These are phyloP conservation scores for Cristatella mucedo DNA, from an alignment of 2,888 invertebrate species.

Conservation along the genomic window DNA sequence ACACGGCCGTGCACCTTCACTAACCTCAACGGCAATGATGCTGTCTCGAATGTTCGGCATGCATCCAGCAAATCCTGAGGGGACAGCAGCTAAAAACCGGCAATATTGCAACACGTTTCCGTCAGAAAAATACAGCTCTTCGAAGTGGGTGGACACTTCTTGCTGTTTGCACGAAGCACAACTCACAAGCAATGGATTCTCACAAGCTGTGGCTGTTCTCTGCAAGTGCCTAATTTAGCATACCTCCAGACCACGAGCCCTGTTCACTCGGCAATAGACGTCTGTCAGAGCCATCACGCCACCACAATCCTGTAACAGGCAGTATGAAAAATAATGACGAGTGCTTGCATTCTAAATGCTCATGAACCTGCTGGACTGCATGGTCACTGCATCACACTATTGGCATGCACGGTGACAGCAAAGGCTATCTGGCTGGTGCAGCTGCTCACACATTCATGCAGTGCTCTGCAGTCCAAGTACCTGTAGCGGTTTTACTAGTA, in stretches of 20 bases:
- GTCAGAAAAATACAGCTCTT: not conserved
- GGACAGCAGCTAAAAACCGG: conserved; percentile 53
- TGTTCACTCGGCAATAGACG: conserved; percentile 86
- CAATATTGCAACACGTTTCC: not conserved
- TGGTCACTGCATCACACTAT: not conserved
- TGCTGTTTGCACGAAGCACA: too few species aligned
- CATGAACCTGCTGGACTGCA: not conserved
- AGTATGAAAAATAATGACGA: conserved; percentile 8
- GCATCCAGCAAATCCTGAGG: conserved; percentile 90
- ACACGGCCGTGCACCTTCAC: not conserved
- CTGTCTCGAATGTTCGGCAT: conserved; percentile 43
- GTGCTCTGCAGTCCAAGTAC: too few species aligned
- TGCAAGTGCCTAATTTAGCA: too few species aligned
- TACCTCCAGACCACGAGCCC: conserved; percentile 78
- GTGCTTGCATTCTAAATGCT: not conserved
- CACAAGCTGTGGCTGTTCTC: too few species aligned
- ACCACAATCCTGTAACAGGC: conserved; percentile 43
- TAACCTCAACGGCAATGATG: not conserved
- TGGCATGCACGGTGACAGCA: not conserved
- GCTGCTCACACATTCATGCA: too few species aligned
- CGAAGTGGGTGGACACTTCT: too few species aligned
- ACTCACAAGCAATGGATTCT: too few species aligned
- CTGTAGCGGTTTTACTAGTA: conserved; percentile 63
- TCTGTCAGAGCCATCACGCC: conserved; percentile 94
- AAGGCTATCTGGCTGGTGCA: not conserved